Evolutionary conservation across 2,797 vertebrate species (phyloP).

Genomic region (Threskiornis aethiopicus): DNA sequence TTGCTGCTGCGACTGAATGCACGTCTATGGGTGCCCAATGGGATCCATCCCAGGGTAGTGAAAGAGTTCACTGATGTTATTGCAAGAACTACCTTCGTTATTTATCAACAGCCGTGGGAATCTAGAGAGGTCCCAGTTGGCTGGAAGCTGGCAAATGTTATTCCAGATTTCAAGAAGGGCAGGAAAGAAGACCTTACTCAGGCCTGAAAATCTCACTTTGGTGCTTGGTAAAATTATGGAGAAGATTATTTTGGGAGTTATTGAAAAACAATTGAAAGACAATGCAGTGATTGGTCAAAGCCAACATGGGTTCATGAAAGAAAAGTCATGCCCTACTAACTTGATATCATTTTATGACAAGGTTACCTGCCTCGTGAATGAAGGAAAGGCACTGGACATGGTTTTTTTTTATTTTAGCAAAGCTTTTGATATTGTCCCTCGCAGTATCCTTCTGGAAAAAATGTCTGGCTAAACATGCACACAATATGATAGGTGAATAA

Average conservation of each 20-base stretch:
- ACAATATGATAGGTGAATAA: background rate
- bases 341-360: background rate
- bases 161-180: background rate
- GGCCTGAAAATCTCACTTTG: background rate
- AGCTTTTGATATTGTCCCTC: background rate
- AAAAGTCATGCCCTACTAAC: background rate
- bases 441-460: background rate
- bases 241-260: background rate
- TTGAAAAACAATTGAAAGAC: background rate
- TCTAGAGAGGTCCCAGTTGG: background rate
- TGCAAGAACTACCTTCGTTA: background rate
- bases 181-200: background rate
- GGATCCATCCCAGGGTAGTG: too few species aligned
- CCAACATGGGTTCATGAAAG: background rate
- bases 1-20: background rate
- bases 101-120: background rate
- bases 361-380: background rate
- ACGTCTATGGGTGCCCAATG: accelerated
- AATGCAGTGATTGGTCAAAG: background rate
- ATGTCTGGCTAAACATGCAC: background rate
- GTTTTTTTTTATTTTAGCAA: background rate
- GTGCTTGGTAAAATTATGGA: background rate
- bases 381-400: background rate
- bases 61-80: background rate
- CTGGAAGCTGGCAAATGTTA: background rate